Base-by-base conservation (phyloP, 2,113 vertebrate species). In the Hippocampus mohnikei region DNA sequence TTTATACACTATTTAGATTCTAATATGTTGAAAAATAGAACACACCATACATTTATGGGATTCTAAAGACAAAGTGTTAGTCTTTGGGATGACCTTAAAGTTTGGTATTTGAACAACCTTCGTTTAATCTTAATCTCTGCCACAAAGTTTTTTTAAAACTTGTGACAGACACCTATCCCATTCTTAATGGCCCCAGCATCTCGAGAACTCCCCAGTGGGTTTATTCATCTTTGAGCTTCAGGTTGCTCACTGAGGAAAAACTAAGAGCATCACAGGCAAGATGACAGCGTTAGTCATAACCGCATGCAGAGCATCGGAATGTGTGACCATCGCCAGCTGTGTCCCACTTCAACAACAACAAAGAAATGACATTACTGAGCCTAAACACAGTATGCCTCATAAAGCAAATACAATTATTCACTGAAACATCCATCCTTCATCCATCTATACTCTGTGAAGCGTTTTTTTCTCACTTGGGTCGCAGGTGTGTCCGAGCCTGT, bases 221-320 rank as follows among this genome's bases (percentile, higher is more conserved):
- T 18, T 40, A 61, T 75, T 29, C 41, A 76, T 72, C 76, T 70
- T 70, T 70, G 29, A 85, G 70, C 53, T 73, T 62, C 48, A 74
- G 80, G 85, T 87, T 87, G 81, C 85, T 84, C 80, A 73, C 81
- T 78, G 85, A 85, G 84, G 29, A 83, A 73, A 79, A 67, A 79
- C 46, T 67, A n/a, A 75, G 74, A 74, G 67, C 63, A 74, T 75
- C 74, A 75, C 58, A 74, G 62, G 56, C 59, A 81, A 55, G 69
- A 72, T 78, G 64, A 25, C 61, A 58, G 72, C 62, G 55, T 7
- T 74, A 46, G 73, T 67, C 74, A 73, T 66, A 42, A 69, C 33
- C 33, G 63, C 59, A 55, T 37, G n/a, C 60, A 62, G 63, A 18
- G 41, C 59, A 55, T 8, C 37, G 65, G 18, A 44, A 77, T 63